Percentiles rank a stretch among this genome's conserved stretches.
Evolutionary conservation across 2,113 vertebrate species (phyloP).

Genomic region (Dipodomys ordii): DNA sequence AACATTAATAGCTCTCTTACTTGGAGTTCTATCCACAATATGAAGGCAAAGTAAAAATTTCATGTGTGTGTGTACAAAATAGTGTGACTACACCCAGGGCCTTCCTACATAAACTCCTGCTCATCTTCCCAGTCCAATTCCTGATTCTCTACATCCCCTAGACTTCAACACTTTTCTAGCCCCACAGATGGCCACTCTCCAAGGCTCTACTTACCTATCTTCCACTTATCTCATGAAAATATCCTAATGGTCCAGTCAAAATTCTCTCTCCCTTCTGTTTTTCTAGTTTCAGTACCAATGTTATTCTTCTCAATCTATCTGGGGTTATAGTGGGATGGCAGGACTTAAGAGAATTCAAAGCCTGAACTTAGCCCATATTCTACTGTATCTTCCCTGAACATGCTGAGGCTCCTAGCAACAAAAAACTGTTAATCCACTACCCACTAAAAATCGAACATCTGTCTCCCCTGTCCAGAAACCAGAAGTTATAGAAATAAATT

Average conservation of each 20-base stretch:
- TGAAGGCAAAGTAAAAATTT: background rate
- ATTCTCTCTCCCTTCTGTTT: background rate
- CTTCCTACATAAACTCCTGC: background rate
- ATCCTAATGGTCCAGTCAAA: background rate
- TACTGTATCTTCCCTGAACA: background rate
- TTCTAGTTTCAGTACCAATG: background rate
- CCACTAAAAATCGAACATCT: background rate
- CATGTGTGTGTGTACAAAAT: background rate
- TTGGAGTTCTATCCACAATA: background rate
- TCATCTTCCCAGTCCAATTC: background rate
- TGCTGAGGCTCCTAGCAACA: background rate
- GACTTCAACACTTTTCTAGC: background rate
- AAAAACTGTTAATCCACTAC: background rate
- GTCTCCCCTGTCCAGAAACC: background rate
- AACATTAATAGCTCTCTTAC: background rate
- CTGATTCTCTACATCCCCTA: background rate
- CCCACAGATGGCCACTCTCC: background rate
- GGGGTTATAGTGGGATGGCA: background rate
- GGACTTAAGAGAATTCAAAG: background rate
- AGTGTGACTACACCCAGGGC: background rate
- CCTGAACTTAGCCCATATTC: background rate
- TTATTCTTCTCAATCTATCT: background rate
- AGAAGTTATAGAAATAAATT: constrained; percentile 14
- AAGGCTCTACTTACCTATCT: background rate
- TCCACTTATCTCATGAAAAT: background rate